These are phyloP conservation scores for Ormyrus thymus DNA, from an alignment of 2,888 invertebrate genomes.

Conservation along the genomic window DNA sequence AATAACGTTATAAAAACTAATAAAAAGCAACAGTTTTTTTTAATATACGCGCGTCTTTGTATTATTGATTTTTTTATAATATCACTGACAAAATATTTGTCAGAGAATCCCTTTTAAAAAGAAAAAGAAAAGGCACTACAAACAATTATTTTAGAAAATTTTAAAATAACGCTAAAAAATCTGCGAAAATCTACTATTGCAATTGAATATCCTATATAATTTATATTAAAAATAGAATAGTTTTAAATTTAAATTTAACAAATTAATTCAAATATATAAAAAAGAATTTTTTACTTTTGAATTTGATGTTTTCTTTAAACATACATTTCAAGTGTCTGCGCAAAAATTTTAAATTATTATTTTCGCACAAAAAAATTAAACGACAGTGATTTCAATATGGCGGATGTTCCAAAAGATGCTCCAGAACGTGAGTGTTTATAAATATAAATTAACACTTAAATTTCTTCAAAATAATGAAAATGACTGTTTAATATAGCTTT, in stretches of 20 bases:
- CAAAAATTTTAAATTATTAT: background rate
- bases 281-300: no score
- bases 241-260: background rate
- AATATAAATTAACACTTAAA: slow-evolving; percentile 17
- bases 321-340: background rate
- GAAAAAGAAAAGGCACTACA: no score
- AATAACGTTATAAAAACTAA: no score
- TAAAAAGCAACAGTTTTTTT: no score
- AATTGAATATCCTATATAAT: background rate
- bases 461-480: background rate
- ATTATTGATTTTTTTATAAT: no score
- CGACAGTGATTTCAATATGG: slow-evolving; percentile 63
- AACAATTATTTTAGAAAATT: no score
- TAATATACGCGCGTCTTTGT: no score
- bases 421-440: slow-evolving; percentile 73
- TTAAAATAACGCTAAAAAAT: background rate
- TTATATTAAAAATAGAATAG: background rate
- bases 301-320: no score
- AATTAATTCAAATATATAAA: no score
- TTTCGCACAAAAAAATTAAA: background rate
- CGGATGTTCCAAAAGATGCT: slow-evolving; percentile 73
- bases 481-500: no score
- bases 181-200: slow-evolving; percentile 5
- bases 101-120: no score
- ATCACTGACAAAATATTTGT: no score